Evolutionary conservation across 2,888 invertebrate genomes (phyloP), one percentile per base, ranked within the genome.

Genomic region (Allolobophora icterica): DNA sequence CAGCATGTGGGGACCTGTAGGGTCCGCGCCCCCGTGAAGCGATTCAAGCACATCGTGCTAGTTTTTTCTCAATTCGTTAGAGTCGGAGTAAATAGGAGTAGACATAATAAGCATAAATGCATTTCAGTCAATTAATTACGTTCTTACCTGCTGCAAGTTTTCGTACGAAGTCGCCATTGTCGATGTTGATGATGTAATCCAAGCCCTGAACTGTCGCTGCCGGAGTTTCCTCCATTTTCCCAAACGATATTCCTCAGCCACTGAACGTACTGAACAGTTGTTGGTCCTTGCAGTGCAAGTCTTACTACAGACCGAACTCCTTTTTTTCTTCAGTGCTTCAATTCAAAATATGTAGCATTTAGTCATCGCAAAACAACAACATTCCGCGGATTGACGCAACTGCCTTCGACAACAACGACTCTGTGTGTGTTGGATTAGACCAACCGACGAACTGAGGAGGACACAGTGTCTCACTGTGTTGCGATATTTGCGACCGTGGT

Each of bases 101-200:
- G 24, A 52, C 5, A 5, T 11, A 24, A 24, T 42, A 1, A 42
- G n/a, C 71, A 71, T 0, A 71, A n/a, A n/a, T 71, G n/a, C 11
- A 1, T 71, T 6, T 71, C 8, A n/a, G n/a, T n/a, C 8, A 71
- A n/a, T 52, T 52, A 3, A 71, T 11, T 71, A 13, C 71, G 71
- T n/a, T n/a, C 71, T 38, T 42, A 90, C 90, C 90, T n/a, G 90
- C 33, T 40, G 84, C 90, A 40, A 90, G 87, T 35, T 84, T 83
- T 33, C 90, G 90, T 83, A 84, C 90, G 33, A 84, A 90, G n/a
- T 90, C 90, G 19, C 83, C 84, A 40, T 84, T 90, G 38, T 90
- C 90, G 30, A 84, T 38, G 84, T 90, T 90, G 40, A 90, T 90
- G 38, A 90, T 35, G 83, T 90, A 90, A 38, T 90, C 90, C 87